Percentiles rank a stretch among this genome's conserved stretches.
phyloP scores from a whole-genome alignment of 2,113 vertebrate species.

The Orcinus orca region DNA sequence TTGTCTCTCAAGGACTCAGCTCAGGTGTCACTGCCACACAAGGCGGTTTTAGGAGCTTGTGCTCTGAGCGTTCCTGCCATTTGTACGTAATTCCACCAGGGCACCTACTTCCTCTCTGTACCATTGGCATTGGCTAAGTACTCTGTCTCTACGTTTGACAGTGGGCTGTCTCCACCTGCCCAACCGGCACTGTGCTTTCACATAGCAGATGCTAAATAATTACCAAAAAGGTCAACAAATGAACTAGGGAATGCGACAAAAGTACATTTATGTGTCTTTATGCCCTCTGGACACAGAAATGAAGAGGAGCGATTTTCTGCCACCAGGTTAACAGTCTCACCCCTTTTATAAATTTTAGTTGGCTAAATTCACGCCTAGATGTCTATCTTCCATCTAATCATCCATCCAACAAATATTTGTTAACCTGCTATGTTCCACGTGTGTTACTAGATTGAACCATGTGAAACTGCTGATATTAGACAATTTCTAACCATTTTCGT shows the following conservation, averaged over 20 bases:
- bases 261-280: neutral
- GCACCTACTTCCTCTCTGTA: fast-evolving
- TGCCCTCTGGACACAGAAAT: neutral
- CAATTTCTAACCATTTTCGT: neutral
- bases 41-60: neutral
- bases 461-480: neutral
- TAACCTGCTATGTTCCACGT: neutral
- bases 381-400: neutral
- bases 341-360: neutral
- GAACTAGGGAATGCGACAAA: neutral
- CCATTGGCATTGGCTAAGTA: fast-evolving
- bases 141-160: fast-evolving
- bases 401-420: neutral
- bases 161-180: neutral
- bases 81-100: neutral
- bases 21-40: fast-evolving
- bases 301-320: neutral
- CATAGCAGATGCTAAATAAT: neutral
- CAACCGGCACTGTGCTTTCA: fast-evolving
- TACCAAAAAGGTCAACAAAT: neutral
- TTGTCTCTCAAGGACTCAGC: neutral
- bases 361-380: neutral
- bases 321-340: neutral
- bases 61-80: fast-evolving
- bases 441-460: neutral